phyloP scores from a whole-genome alignment of 2,797 vertebrate species.

The Hapalemur alaotrensis region DNA sequence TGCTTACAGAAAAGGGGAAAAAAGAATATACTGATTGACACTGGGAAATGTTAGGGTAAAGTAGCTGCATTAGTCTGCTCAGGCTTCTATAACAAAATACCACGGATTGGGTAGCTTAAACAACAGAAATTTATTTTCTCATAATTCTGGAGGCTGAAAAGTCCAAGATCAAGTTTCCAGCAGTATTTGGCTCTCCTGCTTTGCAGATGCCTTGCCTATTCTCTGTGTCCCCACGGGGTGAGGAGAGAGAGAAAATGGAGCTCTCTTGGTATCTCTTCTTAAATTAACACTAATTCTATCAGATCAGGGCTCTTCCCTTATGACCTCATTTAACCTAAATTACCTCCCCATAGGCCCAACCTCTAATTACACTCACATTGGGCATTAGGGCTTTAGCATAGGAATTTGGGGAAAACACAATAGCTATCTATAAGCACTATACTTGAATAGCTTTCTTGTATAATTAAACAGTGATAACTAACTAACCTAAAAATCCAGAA shows the following conservation, averaged over 20 bases:
- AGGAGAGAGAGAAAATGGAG: neutral
- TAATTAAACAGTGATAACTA: neutral
- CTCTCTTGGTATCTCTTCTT: neutral
- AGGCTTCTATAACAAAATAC: neutral
- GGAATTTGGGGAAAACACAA: neutral
- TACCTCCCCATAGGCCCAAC: neutral
- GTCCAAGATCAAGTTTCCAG: neutral
- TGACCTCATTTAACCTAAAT: neutral
- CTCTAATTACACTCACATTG: neutral
- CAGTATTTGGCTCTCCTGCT: neutral
- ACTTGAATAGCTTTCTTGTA: neutral
- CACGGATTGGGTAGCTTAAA: neutral
- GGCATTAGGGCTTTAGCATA: neutral
- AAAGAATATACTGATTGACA: neutral
- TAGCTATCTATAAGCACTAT: neutral
- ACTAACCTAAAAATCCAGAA: neutral
- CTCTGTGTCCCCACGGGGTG: neutral
- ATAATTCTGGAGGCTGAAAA: neutral
- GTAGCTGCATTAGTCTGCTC: neutral
- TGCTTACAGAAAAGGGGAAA: neutral
- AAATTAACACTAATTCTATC: neutral
- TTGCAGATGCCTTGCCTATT: neutral
- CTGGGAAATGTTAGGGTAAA: neutral
- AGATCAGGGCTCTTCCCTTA: too few species aligned
- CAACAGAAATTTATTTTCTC: neutral